Evolutionary conservation across 2,113 vertebrate species (phyloP).

Genomic region (Oceanodroma tethys): DNA sequence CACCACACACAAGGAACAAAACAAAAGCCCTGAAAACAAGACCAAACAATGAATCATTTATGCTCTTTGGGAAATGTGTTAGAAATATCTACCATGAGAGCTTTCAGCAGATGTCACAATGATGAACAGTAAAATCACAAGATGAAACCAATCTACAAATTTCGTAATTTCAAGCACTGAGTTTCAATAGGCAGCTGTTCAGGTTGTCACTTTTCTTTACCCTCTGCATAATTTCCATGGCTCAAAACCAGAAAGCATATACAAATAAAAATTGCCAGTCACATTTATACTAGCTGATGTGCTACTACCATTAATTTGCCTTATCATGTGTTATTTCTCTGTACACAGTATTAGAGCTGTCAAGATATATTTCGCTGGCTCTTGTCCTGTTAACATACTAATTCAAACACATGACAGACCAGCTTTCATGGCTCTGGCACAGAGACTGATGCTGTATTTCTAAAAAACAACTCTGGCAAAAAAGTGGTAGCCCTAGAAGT

Average conservation of each 20-base stretch:
- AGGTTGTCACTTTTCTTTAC: not conserved
- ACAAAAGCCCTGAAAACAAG: not conserved
- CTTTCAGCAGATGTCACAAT: conserved; percentile 30
- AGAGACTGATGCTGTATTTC: not conserved
- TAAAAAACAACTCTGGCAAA: not conserved
- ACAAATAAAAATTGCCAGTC: conserved; percentile 24
- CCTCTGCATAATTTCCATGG: not conserved
- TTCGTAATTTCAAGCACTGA: not conserved
- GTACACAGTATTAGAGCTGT: not conserved
- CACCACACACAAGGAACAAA: not conserved
- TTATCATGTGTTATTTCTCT: conserved; percentile 24
- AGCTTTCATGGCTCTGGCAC: not conserved
- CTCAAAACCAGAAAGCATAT: conserved; percentile 7
- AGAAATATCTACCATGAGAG: not conserved
- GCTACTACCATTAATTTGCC: conserved; percentile 35
- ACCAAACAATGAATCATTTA: conserved; percentile 10
- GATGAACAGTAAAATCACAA: not conserved
- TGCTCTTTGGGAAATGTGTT: not conserved
- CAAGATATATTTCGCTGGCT: not conserved
- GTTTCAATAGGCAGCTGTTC: conserved; percentile 28
- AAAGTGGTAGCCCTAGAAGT: not conserved
- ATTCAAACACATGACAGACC: not conserved
- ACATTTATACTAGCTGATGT: conserved; percentile 24
- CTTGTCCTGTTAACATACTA: not conserved
- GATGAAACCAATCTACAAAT: conserved; percentile 28